Conservation (phyloP, 2,113 vertebrate genomes). For the Delphinus delphis region DNA sequence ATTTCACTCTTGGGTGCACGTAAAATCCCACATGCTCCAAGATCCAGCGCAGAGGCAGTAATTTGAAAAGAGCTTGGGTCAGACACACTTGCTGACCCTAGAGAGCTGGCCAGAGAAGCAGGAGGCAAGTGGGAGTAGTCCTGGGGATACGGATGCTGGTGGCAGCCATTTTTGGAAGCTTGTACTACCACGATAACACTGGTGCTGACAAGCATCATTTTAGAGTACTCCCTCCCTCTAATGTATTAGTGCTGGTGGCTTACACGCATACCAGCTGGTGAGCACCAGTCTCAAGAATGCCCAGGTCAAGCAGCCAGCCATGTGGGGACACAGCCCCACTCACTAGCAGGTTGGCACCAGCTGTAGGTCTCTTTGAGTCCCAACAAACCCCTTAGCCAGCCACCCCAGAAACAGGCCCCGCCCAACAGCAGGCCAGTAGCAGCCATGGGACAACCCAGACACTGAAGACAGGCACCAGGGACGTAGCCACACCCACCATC, state of each 20-base stretch:
- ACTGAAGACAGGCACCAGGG: not conserved
- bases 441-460: not conserved
- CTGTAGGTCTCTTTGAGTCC: not conserved
- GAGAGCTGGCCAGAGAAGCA: not conserved
- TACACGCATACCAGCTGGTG: not conserved
- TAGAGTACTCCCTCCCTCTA: not conserved
- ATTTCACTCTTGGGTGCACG: not conserved
- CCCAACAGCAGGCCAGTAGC: not conserved
- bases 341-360: not conserved
- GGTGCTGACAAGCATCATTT: not conserved
- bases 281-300: not conserved
- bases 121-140: not conserved
- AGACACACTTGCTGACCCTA: not conserved
- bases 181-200: not conserved
- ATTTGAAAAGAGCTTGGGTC: not conserved
- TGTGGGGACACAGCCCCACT: not conserved
- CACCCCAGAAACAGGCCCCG: not conserved
- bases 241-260: not conserved
- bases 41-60: not conserved
- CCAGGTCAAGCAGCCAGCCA: not conserved
- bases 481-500: not conserved
- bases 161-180: not conserved
- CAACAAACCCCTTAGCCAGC: not conserved
- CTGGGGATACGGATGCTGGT: not conserved
- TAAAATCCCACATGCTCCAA: not conserved